A percentile compares a stretch with the other conserved stretches of the same genome.
These are phyloP conservation scores for Anneissia japonica DNA, from an alignment of 35 echinoderm and acorn worm genomes.

Conservation along the genomic window DNA sequence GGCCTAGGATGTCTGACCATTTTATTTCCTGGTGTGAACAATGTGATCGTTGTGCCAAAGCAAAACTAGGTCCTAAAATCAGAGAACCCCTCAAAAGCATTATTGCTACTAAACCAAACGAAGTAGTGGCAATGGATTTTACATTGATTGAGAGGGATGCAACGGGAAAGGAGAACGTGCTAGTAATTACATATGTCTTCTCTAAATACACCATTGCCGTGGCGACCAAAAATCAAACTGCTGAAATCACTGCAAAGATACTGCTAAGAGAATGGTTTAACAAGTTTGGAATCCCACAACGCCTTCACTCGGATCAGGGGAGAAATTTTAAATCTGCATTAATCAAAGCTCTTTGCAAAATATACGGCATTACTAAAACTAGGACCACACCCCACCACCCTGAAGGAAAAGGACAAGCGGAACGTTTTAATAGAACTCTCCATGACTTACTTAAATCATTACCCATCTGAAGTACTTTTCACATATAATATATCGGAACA, in stretches of 20 bases:
- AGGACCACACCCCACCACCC: conserved; percentile 48
- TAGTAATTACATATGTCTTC: conserved; percentile 32
- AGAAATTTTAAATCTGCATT: conserved; percentile 16
- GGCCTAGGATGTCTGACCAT: conserved; percentile 12
- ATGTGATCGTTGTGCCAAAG: conserved; percentile 36
- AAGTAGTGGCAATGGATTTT: conserved; percentile 30
- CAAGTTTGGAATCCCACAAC: neutral
- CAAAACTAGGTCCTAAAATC: conserved; percentile 20
- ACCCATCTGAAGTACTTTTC: conserved; percentile 30
- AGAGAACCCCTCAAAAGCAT: conserved; percentile 13
- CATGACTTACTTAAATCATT: conserved; percentile 19
- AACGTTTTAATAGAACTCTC: conserved; percentile 44
- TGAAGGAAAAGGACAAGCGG: conserved; percentile 47
- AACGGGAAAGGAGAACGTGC: conserved; percentile 17
- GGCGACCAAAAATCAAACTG: conserved; percentile 29
- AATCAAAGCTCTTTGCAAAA: conserved; percentile 13
- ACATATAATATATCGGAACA: conserved; percentile 35
- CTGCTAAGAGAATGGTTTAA: conserved; percentile 17
- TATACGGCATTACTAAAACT: conserved; percentile 28
- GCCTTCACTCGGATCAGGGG: conserved; percentile 24
- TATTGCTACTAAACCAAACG: conserved; percentile 21
- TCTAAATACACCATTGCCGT: conserved; percentile 25
- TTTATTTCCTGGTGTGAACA: neutral
- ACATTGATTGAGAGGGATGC: conserved; percentile 18
- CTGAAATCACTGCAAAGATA: conserved; percentile 15